phyloP scores from a whole-genome alignment of 1,140 invertebrate species.

The Rhagoletis pomonella region DNA sequence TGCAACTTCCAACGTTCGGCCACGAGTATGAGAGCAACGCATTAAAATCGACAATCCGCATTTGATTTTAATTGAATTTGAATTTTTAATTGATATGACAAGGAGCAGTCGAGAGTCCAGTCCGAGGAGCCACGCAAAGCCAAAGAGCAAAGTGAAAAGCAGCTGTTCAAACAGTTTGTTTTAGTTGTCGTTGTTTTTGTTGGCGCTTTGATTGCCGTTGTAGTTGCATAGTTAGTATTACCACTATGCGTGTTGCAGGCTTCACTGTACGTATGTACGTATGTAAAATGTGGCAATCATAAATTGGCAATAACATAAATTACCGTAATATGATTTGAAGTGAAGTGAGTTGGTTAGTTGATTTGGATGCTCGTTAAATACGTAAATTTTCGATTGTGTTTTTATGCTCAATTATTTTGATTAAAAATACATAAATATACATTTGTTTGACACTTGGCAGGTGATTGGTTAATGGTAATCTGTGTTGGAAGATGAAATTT shows the following conservation, averaged over 20 bases:
- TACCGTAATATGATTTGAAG: slow-evolving; percentile 20
- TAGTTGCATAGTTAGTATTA: background rate
- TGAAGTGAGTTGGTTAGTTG: background rate
- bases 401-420: slow-evolving; percentile 27
- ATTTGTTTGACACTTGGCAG: slow-evolving; percentile 49
- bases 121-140: background rate
- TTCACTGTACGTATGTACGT: background rate
- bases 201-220: background rate
- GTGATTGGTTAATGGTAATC: background rate
- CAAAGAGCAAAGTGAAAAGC: background rate
- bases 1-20: background rate
- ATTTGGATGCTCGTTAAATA: slow-evolving; percentile 16
- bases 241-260: slow-evolving; percentile 20
- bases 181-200: background rate
- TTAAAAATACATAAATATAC: slow-evolving; percentile 38
- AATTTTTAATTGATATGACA: slow-evolving; percentile 53
- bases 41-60: slow-evolving; percentile 39
- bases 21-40: background rate
- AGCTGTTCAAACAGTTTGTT: slow-evolving; percentile 25
- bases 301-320: slow-evolving; percentile 41
- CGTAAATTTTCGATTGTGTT: slow-evolving; percentile 31
- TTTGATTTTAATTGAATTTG: slow-evolving; percentile 53
- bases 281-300: background rate
- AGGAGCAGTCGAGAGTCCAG: background rate
- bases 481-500: no score